phyloP scores from a whole-genome alignment of 2,888 invertebrate genomes.

The Eurytoma adleriae region DNA sequence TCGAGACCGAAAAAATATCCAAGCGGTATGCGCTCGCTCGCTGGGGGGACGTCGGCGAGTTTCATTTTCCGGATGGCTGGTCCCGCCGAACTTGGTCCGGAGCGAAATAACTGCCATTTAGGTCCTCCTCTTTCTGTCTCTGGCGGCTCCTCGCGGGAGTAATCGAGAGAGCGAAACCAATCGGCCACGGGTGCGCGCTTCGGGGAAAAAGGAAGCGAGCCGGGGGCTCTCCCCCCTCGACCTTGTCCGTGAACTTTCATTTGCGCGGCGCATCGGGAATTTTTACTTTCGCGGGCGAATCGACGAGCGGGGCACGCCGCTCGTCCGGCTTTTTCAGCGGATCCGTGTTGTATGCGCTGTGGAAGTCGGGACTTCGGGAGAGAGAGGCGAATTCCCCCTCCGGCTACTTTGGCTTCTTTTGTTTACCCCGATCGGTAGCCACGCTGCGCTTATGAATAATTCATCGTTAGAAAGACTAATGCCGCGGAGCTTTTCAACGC shows the following conservation, averaged over 20 bases:
- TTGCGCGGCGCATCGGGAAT: not conserved
- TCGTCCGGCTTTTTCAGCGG: not conserved
- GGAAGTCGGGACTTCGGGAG: too few species aligned
- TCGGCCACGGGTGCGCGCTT: not conserved
- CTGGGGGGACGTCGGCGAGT: slow-evolving; percentile 29
- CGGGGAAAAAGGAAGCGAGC: not conserved
- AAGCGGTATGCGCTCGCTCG: not conserved
- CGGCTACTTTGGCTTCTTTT: slow-evolving; percentile 27
- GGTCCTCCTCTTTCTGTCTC: too few species aligned
- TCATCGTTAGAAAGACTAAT: slow-evolving; percentile 1
- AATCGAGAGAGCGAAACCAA: slow-evolving; percentile 1
- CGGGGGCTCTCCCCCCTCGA: not conserved
- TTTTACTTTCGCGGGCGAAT: slow-evolving; percentile 14
- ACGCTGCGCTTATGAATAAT: slow-evolving; percentile 13
- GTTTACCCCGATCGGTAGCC: not conserved
- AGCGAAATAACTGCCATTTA: slow-evolving; percentile 61
- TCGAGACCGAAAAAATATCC: not conserved
- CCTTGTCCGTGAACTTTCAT: slow-evolving; percentile 43
- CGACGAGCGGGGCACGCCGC: too few species aligned
- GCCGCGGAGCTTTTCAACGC: slow-evolving; percentile 16
- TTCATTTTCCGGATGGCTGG: slow-evolving; percentile 54
- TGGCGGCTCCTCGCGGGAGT: not conserved
- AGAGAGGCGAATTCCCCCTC: not conserved
- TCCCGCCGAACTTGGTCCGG: slow-evolving; percentile 53
- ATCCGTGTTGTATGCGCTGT: not conserved